phyloP scores from a whole-genome alignment of 2,888 invertebrate species.

The Ectemnius lituratus region DNA sequence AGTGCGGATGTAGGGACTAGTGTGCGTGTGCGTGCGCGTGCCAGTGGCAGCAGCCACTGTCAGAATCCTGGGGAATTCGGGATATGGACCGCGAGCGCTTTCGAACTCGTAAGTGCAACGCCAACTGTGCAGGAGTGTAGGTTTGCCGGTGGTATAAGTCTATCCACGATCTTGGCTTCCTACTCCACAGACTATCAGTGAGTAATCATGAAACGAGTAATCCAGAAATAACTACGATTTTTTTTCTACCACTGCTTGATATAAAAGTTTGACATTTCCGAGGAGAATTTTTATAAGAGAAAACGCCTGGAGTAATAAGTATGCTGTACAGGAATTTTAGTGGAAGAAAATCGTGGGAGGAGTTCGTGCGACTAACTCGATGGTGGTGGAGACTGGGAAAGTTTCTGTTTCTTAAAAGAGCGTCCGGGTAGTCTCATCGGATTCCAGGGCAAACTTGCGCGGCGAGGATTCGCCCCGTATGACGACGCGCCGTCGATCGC shows the following conservation, averaged over 20 bases:
- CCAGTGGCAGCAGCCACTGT: constrained; percentile 2
- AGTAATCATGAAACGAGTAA: constrained; percentile 25
- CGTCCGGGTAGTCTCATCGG: neutral
- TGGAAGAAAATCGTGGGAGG: no score
- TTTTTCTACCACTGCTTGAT: neutral
- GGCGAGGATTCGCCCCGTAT: neutral
- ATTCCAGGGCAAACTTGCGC: no score
- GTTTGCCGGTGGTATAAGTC: constrained; percentile 28
- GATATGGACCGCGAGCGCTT: constrained; percentile 28
- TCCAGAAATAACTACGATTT: neutral
- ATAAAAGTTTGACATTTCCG: no score
- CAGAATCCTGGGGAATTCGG: constrained; percentile 35
- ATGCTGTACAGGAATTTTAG: no score
- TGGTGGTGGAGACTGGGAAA: no score
- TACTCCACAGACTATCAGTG: constrained; percentile 20
- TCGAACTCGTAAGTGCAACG: constrained; percentile 24
- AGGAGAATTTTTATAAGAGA: no score
- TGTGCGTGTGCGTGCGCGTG: constrained; percentile 30
- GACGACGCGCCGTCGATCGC: neutral
- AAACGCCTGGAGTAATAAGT: no score
- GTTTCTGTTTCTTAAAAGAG: no score
- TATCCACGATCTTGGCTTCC: constrained; percentile 13
- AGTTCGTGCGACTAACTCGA: no score
- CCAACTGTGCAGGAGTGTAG: constrained; percentile 29
- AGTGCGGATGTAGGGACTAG: neutral